phyloP scores from a whole-genome alignment of 2,888 invertebrate species.

The Arge pagana region DNA sequence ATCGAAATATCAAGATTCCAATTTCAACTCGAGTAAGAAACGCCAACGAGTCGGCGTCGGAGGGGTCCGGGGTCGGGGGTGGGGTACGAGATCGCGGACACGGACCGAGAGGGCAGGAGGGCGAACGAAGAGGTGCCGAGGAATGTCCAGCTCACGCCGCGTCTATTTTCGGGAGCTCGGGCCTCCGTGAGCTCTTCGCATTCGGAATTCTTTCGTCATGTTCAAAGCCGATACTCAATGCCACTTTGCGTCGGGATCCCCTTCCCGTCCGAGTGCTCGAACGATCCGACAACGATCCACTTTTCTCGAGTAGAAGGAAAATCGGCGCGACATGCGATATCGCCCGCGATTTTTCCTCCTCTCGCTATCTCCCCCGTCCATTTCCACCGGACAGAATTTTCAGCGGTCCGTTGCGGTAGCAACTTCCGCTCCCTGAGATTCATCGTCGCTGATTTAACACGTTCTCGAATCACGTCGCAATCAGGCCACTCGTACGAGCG shows the following conservation, averaged over 20 bases:
- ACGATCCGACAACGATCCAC: too few species aligned
- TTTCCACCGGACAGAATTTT: not conserved
- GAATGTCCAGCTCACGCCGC: constrained; percentile 53
- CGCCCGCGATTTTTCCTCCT: too few species aligned
- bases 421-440: too few species aligned
- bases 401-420: too few species aligned
- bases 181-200: constrained; percentile 36
- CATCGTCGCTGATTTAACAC: not conserved
- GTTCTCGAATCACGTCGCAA: constrained; percentile 2
- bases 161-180: constrained; percentile 49
- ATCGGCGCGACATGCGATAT: too few species aligned
- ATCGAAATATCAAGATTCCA: constrained; percentile 25
- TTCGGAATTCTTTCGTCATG: constrained; percentile 43
- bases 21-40: constrained; percentile 18
- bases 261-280: too few species aligned
- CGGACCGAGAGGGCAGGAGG: constrained; percentile 29
- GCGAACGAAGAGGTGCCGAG: constrained; percentile 39
- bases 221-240: constrained; percentile 26
- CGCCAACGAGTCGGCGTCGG: constrained; percentile 21
- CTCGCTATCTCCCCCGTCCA: too few species aligned
- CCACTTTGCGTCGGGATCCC: too few species aligned
- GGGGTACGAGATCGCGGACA: constrained; percentile 26
- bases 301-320: too few species aligned
- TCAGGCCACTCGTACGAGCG: not conserved
- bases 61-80: constrained; percentile 20